phyloP scores from a whole-genome alignment of 2,888 invertebrate genomes.

The Folsomia manolachei region DNA sequence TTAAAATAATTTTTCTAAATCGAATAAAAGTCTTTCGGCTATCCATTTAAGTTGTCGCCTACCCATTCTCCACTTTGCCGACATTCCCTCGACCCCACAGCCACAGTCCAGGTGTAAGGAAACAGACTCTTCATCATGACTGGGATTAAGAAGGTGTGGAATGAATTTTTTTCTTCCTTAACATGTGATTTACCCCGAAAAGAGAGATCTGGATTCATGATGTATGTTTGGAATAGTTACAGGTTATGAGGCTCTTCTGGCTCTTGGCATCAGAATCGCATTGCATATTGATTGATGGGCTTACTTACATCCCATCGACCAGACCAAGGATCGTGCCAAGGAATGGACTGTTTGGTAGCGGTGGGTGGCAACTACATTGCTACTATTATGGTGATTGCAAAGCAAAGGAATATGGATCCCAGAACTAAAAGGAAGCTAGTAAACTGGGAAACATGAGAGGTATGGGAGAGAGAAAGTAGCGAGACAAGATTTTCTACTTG shows the following conservation, averaged over 20 bases:
- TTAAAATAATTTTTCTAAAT: slow-evolving; percentile 15
- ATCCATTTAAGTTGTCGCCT: background rate
- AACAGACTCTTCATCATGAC: background rate
- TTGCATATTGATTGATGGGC: slow-evolving; percentile 9
- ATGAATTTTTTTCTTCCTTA: background rate
- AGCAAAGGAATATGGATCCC: too few species aligned
- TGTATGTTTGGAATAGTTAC: slow-evolving; percentile 8
- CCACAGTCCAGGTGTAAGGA: background rate
- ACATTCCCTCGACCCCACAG: too few species aligned
- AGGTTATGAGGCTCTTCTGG: too few species aligned
- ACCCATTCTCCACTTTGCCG: background rate
- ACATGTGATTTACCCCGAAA: background rate
- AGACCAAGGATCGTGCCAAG: background rate
- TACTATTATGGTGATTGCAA: too few species aligned
- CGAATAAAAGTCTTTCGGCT: background rate
- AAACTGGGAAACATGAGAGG: background rate
- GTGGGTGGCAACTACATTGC: too few species aligned
- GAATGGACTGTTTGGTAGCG: too few species aligned
- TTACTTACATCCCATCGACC: background rate
- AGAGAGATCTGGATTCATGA: background rate
- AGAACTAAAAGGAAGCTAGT: too few species aligned
- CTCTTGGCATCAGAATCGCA: slow-evolving; percentile 6
- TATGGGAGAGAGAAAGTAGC: background rate
- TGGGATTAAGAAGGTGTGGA: background rate
- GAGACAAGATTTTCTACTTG: slow-evolving; percentile 6